A percentile compares a stretch with the other conserved stretches of the same genome.
These are phyloP conservation scores for Nestor notabilis DNA, from an alignment of 2,113 vertebrate species.

Conservation along the genomic window DNA sequence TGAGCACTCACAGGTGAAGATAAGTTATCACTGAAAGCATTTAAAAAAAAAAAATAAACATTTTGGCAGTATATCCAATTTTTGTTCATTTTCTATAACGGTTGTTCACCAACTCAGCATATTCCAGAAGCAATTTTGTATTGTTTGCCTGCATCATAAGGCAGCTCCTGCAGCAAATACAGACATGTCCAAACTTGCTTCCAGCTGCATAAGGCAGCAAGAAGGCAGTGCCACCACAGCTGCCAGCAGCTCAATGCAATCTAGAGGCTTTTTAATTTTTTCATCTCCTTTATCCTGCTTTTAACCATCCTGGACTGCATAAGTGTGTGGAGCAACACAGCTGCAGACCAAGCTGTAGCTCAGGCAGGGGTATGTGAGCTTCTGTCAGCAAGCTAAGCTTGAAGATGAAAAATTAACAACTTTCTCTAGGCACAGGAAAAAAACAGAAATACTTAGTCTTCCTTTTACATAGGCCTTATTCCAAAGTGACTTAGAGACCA, in stretches of 20 bases:
- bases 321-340: background rate
- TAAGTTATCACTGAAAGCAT: background rate
- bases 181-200: background rate
- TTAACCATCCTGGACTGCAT: background rate
- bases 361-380: background rate
- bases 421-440: background rate
- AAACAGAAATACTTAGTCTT: background rate
- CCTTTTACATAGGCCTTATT: background rate
- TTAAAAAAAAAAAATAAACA: background rate
- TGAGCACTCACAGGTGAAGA: background rate
- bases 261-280: background rate
- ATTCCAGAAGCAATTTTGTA: background rate
- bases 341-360: background rate
- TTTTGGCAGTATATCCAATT: background rate
- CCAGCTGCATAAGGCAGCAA: background rate
- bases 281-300: background rate
- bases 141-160: accelerated
- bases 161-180: background rate
- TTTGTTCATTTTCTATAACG: background rate
- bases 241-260: background rate
- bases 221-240: background rate
- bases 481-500: background rate
- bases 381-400: background rate
- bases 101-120: background rate
- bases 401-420: background rate